Percentiles rank a stretch among this genome's conserved stretches.
Conservation (phyloP, 1,140 invertebrate species). For the Drosophila nikananu region DNA sequence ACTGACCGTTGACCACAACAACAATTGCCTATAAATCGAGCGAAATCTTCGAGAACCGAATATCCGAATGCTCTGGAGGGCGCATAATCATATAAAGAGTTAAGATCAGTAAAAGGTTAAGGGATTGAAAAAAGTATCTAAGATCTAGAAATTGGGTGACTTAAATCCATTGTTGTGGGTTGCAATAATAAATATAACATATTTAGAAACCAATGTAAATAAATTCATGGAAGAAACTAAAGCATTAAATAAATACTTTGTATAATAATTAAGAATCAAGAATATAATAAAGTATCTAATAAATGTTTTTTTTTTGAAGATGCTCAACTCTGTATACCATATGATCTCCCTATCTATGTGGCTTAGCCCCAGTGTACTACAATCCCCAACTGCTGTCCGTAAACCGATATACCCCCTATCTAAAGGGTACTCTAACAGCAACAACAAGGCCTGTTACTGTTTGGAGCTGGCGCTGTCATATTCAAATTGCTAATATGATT, state of each 20-base stretch:
- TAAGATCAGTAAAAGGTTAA: not conserved
- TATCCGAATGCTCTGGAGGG: conserved; percentile 7
- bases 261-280: not conserved
- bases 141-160: not conserved
- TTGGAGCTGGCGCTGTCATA: conserved; percentile 77
- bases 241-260: no score
- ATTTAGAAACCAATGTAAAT: no score
- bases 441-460: conserved; percentile 78
- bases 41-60: no score
- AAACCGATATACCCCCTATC: not conserved
- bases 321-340: not conserved
- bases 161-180: not conserved
- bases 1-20: conserved; percentile 73
- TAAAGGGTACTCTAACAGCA: conserved; percentile 13
- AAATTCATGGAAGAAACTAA: no score
- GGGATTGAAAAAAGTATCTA: not conserved
- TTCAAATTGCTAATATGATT: conserved; percentile 85
- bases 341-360: no score
- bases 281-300: not conserved
- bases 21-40: conserved; percentile 11
- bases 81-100: not conserved
- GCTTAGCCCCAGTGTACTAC: not conserved
- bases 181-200: not conserved
- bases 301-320: not conserved
- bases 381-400: not conserved